phyloP scores from a whole-genome alignment of 2,113 vertebrate genomes.

The Mormoops blainvillei region DNA sequence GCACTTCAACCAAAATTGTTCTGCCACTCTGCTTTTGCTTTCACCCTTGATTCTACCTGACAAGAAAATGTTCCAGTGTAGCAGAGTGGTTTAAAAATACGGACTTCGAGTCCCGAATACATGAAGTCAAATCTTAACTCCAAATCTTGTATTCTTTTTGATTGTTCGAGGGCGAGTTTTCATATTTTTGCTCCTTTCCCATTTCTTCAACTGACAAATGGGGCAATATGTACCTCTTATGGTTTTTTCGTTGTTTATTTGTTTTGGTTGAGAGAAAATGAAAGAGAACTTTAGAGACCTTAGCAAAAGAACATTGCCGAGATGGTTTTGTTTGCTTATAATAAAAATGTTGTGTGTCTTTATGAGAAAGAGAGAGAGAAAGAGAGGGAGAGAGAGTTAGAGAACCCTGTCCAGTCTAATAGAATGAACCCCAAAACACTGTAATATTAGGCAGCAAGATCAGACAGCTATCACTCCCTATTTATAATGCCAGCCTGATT shows the following conservation, averaged over 20 bases:
- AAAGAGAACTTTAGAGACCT: not conserved
- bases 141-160: not conserved
- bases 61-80: not conserved
- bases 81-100: not conserved
- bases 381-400: fast-evolving
- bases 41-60: not conserved
- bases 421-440: not conserved
- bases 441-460: not conserved
- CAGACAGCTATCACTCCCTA: not conserved
- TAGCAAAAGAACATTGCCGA: not conserved
- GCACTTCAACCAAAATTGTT: not conserved
- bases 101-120: not conserved
- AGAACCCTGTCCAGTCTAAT: not conserved
- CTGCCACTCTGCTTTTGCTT: not conserved
- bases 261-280: not conserved
- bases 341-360: not conserved
- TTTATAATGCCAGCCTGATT: not conserved
- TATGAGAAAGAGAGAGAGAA: not conserved
- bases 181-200: not conserved
- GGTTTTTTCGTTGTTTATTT: not conserved
- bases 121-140: not conserved
- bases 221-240: not conserved
- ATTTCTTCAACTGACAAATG: not conserved
- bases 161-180: not conserved
- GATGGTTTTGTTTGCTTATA: not conserved